Evolutionary conservation across 2,888 invertebrate genomes (phyloP), one percentile per base, ranked within the genome.

Genomic region (Acleris emargana): DNA sequence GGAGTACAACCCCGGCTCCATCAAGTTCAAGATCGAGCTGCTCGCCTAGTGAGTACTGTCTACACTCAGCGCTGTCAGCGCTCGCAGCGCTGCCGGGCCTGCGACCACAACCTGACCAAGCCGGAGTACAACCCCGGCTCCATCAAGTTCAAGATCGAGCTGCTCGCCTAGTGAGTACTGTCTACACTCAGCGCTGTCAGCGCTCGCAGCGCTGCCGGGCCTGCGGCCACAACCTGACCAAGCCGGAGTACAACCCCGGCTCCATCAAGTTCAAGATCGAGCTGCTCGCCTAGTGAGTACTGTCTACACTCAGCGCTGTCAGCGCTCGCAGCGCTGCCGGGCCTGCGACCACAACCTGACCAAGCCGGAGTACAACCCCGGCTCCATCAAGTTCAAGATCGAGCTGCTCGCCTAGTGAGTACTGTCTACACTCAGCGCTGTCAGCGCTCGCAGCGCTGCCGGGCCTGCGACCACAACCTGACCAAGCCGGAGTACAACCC

Each of bases 181-280:
- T n/a, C n/a, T n/a, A n/a, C n/a, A n/a, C 94, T 99, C 62, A 95
- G 96, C 74, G 97, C n/a, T n/a, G n/a, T 98, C 22, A 98, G 87
- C 94, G 97, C 73, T 98, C 98, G 18, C 95, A 97, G 78, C 95
- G 99, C 50, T 99, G 99, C 85, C 94, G 97, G 70, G 95, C 94
- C 73, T 99, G 99, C 91, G 99, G 99, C 85, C 98, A 99, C 89
- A 99, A 98, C 91, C 95, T 99, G 70, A 97, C 97, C 89, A 99
- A 99, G 87, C 98, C 99, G 0, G 99, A 99, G 88, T 98, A 97
- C 89, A 98, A 97, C 91, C 97, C 99, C 0, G 96, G 96, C 61
- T 98, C 98, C 6, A 97, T 98, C 78, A 99, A 98, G 92, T 99
- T 99, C 90, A 99, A 99, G 91, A 99, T 99, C 69, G 99, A 99